phyloP scores from a whole-genome alignment of 2,797 vertebrate species.

The Siniperca obscura region DNA sequence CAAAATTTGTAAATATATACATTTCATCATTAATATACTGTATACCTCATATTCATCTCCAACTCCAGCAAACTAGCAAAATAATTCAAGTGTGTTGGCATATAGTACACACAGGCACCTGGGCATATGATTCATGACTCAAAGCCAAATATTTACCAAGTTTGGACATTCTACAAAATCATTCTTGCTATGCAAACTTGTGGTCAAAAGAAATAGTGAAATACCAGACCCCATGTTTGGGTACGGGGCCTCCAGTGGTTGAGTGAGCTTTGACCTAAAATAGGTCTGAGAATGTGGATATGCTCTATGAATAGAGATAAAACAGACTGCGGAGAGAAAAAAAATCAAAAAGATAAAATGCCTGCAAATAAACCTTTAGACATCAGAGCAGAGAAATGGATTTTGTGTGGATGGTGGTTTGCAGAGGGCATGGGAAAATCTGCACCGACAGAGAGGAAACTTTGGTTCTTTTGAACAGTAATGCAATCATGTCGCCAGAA shows the following conservation, averaged over 20 bases:
- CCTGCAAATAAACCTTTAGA: constrained; percentile 76
- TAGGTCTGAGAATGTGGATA: constrained; percentile 85
- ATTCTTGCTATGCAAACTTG: constrained; percentile 62
- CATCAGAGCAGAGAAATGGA: constrained; percentile 65
- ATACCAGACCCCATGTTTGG: constrained; percentile 72
- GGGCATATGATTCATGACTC: constrained; percentile 19
- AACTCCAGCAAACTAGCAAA: background rate
- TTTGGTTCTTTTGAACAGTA: constrained; percentile 87
- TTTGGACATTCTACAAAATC: constrained; percentile 71
- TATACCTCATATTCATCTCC: background rate
- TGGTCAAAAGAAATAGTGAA: constrained; percentile 58
- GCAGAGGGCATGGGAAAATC: constrained; percentile 75
- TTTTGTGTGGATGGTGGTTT: constrained; percentile 51
- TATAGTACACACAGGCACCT: constrained; percentile 16
- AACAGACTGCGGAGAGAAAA: constrained; percentile 38
- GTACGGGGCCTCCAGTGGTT: constrained; percentile 57
- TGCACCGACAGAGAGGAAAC: constrained; percentile 66
- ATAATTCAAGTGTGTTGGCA: background rate
- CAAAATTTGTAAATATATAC: background rate
- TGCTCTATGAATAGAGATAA: constrained; percentile 86
- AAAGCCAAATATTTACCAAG: constrained; percentile 69
- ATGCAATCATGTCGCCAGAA: constrained; percentile 84
- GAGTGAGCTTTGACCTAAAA: constrained; percentile 73
- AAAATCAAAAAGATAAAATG: constrained; percentile 58
- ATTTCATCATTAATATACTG: no score